Base-by-base conservation (phyloP, 2,113 vertebrate genomes). In the Myodes glareolus region DNA sequence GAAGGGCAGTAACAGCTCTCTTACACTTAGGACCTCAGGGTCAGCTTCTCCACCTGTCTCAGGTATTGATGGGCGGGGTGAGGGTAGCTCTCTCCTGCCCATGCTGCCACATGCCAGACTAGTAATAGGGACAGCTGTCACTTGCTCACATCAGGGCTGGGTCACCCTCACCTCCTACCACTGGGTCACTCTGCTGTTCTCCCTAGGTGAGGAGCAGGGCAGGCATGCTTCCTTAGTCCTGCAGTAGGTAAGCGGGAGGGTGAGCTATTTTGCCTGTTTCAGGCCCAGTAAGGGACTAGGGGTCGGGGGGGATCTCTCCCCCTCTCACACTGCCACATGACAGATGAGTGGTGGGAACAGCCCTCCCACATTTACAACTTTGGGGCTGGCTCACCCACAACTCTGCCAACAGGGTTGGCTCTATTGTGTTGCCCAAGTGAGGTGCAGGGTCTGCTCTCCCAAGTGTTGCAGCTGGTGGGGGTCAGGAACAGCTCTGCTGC, bases 221-320 rank as follows among this genome's bases (percentile, higher is more conserved):
- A 33, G 3, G 36, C 16, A n/a, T 55, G 36, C 55, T 72, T 39
- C 7, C 36, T 72, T 36, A 72, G 36, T 72, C 16, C 36, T 68
- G 65, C 29, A 68, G 67, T 33, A 14, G 67, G 67, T 68, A 68
- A 68, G 67, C 4, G 68, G 31, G 33, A 36, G 31, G 67, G 67
- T 68, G 1, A 13, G 13, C 31, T 33, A 5, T 33, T 31, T 33
- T 1, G 2, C 16, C 68, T 33, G 12, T 68, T 39, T n/a, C 36
- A 39, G 3, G 17, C 5, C 0, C 0, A 0, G 70, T 72, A 39
- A 72, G 36, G 70, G 70, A 19, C 0, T 7, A 70, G 16, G 68
- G 33, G 31, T 36, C 36, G 16, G 68, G 68, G 16, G 68, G 3
- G 3, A n/a, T 39, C 19, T 72, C 36, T 72, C 36, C 3, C 36